Base-by-base conservation (phyloP, 2,888 invertebrate genomes). In the Oconnorella tubifera region DNA sequence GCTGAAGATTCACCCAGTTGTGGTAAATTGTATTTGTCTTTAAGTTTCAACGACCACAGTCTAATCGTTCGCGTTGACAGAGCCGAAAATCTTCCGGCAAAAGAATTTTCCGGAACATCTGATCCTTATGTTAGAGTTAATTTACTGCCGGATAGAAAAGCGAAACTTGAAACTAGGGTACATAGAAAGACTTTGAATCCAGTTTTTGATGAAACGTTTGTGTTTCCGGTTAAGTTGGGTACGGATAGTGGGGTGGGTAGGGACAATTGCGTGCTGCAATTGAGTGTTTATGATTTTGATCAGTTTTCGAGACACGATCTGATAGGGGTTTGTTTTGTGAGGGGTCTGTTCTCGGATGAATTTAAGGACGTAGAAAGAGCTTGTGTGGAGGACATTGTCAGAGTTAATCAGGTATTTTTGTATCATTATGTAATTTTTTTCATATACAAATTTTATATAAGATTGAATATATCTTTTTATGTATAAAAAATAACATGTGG, bases 51-150 rank as follows among this genome's bases (percentile, higher is more conserved):
- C 75, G 88, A 88, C 71, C 90, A 91, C 74, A 89, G 89, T 3
- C 86, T 92, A 1, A 86, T 90, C 53, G 89, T 91, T 1, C 89
- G 89, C 86, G 89, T 91, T 77, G 80, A 83, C 23, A 70, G 89
- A 79, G 89, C 89, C 0, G 86, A 88, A 55, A 89, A 90, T 76
- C 84, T 91, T n/a, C 91, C 91, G 0, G 86, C 90, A 64, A 90
- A 90, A 80, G 91, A 91, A 74, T 89, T 90, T 67, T 88, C 89
- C 0, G 90, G 90, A 6, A 90, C 90, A 78, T 90, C 90, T 68
- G 92, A 92, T 80, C 92, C 92, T 0, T 92, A 92, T 82, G 89
- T 92, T 71, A 92, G 91, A 83, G 87, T 91, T 60, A 90, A 90
- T 79, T 85, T 92, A 0, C 83, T 92, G 19, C 92, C 92, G 0